Percentiles rank a stretch among this genome's conserved stretches.
Evolutionary conservation across 2,888 invertebrate genomes (phyloP).

Genomic region (Acholoe squamosa): DNA sequence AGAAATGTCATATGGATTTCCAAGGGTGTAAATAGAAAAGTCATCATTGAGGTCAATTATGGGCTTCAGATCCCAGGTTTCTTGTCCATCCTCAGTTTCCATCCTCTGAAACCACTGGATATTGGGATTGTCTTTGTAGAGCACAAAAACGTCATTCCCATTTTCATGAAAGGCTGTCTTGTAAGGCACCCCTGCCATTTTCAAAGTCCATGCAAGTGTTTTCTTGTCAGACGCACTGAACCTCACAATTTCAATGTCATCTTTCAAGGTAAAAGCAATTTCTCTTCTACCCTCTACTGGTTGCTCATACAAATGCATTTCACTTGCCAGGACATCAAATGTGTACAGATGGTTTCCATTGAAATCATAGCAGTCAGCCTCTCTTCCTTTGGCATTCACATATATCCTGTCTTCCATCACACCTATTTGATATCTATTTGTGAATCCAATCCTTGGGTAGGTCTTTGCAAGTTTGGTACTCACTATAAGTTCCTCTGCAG

Average conservation of each 20-base stretch:
- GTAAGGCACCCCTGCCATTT: neutral
- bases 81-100: neutral
- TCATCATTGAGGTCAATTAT: slow-evolving; percentile 22
- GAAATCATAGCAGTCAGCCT: slow-evolving; percentile 42
- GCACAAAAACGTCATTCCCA: slow-evolving; percentile 24
- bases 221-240: neutral
- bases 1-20: neutral
- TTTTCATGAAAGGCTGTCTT: slow-evolving; percentile 1
- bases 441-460: slow-evolving; percentile 72
- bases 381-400: slow-evolving; percentile 67
- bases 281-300: neutral
- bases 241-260: neutral
- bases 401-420: slow-evolving; percentile 27
- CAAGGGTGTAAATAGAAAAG: neutral
- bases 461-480: slow-evolving; percentile 71
- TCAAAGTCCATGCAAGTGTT: neutral
- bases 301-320: slow-evolving; percentile 44
- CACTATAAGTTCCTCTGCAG: slow-evolving; percentile 69
- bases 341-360: slow-evolving; percentile 48
- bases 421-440: slow-evolving; percentile 71
- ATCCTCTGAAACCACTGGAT: neutral
- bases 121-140: neutral
- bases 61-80: neutral
- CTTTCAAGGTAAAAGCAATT: neutral
- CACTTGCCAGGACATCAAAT: neutral